A percentile compares a stretch with the other conserved stretches of the same genome.
Evolutionary conservation across 2,888 invertebrate species (phyloP).

Genomic region (Marasmarcha lunaedactyla): DNA sequence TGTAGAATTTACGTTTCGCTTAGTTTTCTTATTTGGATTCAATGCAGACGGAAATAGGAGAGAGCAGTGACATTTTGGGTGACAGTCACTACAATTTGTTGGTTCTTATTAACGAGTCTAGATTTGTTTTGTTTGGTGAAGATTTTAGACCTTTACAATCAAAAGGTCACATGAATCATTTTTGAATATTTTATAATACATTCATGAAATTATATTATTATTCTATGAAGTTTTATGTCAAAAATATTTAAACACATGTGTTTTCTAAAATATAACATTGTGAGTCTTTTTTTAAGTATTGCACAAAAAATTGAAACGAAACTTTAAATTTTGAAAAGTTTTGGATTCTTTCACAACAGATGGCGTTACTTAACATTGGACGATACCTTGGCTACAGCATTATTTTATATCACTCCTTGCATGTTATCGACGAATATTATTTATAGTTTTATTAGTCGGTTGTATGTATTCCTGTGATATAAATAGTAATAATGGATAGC

Average conservation of each 20-base stretch:
- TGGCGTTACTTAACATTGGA: not conserved
- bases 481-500: constrained; percentile 1
- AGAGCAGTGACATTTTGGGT: constrained; percentile 58
- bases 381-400: not conserved
- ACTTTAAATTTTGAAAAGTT: constrained; percentile 1
- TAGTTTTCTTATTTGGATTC: constrained; percentile 60
- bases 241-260: too few species aligned
- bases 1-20: constrained; percentile 58
- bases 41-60: constrained; percentile 50
- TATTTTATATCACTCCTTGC: not conserved
- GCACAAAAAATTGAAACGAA: too few species aligned
- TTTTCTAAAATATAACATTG: too few species aligned
- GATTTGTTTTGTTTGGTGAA: too few species aligned
- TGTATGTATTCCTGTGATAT: not conserved
- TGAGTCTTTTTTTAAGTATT: too few species aligned
- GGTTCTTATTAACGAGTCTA: too few species aligned
- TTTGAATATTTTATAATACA: too few species aligned
- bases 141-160: too few species aligned
- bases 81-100: constrained; percentile 11
- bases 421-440: not conserved
- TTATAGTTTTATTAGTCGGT: constrained; percentile 1
- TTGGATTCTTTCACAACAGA: not conserved
- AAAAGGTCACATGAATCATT: too few species aligned
- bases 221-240: too few species aligned
- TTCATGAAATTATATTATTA: too few species aligned